These are phyloP conservation scores for Ganaspis sp. DNA, from an alignment of 1,140 invertebrate genomes.

Conservation along the genomic window DNA sequence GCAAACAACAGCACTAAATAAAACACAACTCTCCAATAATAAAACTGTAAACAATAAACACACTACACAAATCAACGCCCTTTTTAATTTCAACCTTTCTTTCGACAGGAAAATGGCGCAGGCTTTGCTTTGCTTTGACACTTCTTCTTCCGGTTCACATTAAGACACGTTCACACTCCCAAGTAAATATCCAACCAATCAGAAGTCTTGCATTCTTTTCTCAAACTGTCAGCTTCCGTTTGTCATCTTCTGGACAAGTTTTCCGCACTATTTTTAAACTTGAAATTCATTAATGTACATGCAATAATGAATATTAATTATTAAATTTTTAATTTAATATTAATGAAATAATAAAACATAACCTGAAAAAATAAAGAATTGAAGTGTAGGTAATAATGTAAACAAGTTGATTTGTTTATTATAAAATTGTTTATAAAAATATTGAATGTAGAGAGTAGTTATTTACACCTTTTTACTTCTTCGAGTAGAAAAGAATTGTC, in stretches of 20 bases:
- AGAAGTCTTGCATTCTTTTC: too few species aligned
- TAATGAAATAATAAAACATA: too few species aligned
- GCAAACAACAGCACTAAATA: not conserved
- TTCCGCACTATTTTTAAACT: too few species aligned
- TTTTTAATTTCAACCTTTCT: conserved; percentile 1
- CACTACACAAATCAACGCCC: conserved; percentile 16
- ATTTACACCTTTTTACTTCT: not conserved
- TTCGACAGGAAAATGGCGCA: conserved; percentile 7
- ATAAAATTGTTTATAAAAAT: not conserved
- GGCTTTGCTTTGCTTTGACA: conserved; percentile 17
- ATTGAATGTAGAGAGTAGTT: not conserved
- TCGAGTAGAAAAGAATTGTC: conserved; percentile 1
- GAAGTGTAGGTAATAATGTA: too few species aligned
- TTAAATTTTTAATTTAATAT: too few species aligned
- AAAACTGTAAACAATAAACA: not conserved
- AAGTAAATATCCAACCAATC: too few species aligned
- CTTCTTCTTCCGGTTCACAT: conserved; percentile 17
- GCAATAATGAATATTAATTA: too few species aligned
- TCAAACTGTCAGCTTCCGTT: too few species aligned
- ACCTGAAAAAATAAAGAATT: too few species aligned
- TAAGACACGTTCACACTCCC: not conserved
- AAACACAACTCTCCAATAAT: not conserved
- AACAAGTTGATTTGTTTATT: too few species aligned
- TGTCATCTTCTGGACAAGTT: not conserved
- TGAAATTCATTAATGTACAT: too few species aligned